Conservation (phyloP, 2,113 vertebrate genomes). For the Campylomormyrus numenius region DNA sequence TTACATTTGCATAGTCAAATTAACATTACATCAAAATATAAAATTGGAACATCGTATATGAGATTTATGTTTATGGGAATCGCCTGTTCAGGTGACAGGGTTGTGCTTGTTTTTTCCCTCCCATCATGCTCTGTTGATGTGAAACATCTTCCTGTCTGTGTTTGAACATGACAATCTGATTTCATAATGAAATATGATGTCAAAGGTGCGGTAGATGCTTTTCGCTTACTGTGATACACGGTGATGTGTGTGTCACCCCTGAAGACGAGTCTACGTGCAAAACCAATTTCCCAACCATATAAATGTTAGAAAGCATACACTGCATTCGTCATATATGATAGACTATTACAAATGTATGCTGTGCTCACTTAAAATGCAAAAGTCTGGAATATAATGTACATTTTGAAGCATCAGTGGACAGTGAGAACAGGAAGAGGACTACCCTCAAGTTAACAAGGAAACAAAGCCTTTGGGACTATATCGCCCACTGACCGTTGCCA, state of each 20-base stretch:
- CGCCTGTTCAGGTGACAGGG: not conserved
- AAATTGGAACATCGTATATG: not conserved
- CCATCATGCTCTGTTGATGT: not conserved
- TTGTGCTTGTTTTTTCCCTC: not conserved
- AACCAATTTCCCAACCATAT: not conserved
- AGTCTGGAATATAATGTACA: not conserved
- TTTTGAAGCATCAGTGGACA: not conserved
- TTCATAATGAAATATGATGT: not conserved
- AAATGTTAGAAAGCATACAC: not conserved
- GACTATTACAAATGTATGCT: not conserved
- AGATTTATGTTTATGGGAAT: not conserved
- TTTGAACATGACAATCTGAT: not conserved
- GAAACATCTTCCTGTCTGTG: not conserved
- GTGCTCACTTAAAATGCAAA: not conserved
- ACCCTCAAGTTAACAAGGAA: not conserved
- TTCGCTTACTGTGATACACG: not conserved
- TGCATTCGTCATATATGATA: not conserved
- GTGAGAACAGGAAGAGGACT: not conserved
- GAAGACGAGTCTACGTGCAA: not conserved
- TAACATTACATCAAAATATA: not conserved
- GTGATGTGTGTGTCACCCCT: not conserved
- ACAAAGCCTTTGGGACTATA: not conserved
- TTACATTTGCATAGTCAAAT: not conserved
- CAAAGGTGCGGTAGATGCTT: not conserved
- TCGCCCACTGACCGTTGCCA: not conserved